phyloP scores from a whole-genome alignment of 2,797 vertebrate species.

The Ciconia nigra region DNA sequence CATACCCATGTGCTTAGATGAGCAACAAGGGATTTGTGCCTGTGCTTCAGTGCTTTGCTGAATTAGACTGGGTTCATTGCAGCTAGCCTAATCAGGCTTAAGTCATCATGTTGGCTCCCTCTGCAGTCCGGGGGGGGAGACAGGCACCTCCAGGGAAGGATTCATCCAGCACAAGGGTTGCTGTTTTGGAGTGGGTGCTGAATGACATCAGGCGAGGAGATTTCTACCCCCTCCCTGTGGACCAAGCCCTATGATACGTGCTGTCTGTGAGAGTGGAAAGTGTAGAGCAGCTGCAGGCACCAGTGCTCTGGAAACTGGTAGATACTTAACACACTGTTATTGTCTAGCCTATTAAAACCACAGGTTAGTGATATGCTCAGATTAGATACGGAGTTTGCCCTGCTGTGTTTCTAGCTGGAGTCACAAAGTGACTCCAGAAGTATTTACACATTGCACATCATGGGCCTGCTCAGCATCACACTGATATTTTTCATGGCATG shows the following conservation, averaged over 20 bases:
- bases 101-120: not conserved
- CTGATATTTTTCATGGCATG: not conserved
- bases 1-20: not conserved
- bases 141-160: not conserved
- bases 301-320: not conserved
- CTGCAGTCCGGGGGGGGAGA: not conserved
- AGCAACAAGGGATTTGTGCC: not conserved
- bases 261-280: not conserved
- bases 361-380: not conserved
- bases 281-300: not conserved
- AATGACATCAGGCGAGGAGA: not conserved
- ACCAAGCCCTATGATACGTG: not conserved
- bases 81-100: not conserved
- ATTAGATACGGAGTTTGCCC: not conserved
- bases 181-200: not conserved
- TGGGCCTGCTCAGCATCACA: not conserved
- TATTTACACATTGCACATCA: not conserved
- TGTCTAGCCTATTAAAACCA: not conserved
- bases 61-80: not conserved
- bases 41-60: not conserved
- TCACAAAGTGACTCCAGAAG: not conserved
- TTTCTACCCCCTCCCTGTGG: not conserved
- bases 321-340: not conserved
- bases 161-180: not conserved
- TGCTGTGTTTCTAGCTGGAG: not conserved